phyloP scores from a whole-genome alignment of 2,888 invertebrate genomes.

The Blera fallax region DNA sequence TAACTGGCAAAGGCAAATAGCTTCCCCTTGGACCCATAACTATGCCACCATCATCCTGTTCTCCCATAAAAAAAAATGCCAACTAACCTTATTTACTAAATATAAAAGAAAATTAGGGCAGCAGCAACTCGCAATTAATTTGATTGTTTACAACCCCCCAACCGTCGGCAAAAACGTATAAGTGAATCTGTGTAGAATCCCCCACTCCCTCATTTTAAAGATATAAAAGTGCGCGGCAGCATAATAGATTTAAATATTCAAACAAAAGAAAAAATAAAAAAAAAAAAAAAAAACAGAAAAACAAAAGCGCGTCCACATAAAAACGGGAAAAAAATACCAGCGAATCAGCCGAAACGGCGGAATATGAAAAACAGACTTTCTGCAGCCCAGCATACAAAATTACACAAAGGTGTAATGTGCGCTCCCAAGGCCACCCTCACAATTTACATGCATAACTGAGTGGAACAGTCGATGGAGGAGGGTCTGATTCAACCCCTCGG shows the following conservation, averaged over 20 bases:
- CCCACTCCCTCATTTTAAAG: slow-evolving; percentile 29
- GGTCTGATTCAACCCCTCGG: not conserved
- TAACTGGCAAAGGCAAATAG: not conserved
- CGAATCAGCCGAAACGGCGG: slow-evolving; percentile 53
- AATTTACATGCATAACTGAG: slow-evolving; percentile 68
- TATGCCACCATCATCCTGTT: not conserved
- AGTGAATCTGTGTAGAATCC: slow-evolving; percentile 40
- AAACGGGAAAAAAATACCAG: slow-evolving; percentile 18
- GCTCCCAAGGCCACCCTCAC: slow-evolving; percentile 59
- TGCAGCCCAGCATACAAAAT: slow-evolving; percentile 39
- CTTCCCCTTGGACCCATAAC: slow-evolving; percentile 17
- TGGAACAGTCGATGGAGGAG: slow-evolving; percentile 7
- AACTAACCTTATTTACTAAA: slow-evolving; percentile 44
- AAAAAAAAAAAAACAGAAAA: not conserved
- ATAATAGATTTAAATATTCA: slow-evolving; percentile 68
- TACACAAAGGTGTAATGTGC: slow-evolving; percentile 62
- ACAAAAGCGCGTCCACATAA: slow-evolving; percentile 20
- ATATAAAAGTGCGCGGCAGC: slow-evolving; percentile 38
- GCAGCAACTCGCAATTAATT: slow-evolving; percentile 64
- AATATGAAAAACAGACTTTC: slow-evolving; percentile 43
- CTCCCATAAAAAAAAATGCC: slow-evolving; percentile 8
- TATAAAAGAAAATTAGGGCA: slow-evolving; percentile 50
- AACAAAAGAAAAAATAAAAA: not conserved
- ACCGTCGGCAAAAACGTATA: slow-evolving; percentile 14
- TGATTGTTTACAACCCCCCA: slow-evolving; percentile 65